Conservation (phyloP, 2,797 vertebrate genomes). For the Clarias laeviceps region DNA sequence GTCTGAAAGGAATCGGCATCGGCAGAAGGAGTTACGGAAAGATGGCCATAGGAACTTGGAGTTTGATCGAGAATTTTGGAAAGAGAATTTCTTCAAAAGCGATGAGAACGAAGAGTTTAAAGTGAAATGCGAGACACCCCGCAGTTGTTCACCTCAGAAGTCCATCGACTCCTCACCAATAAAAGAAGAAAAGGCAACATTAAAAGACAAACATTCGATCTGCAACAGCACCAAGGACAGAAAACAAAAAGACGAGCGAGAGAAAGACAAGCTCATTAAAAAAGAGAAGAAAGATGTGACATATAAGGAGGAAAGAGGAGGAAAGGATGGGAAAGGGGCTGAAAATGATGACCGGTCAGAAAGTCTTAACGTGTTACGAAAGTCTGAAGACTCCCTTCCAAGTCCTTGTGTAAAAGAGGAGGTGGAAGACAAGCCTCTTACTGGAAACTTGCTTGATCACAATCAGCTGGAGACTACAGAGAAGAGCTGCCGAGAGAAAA, state of each 20-base stretch:
- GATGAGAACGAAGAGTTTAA: constrained; percentile 88
- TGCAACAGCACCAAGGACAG: constrained; percentile 79
- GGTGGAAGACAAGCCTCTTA: constrained; percentile 76
- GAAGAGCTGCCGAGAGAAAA: constrained; percentile 84
- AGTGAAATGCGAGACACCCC: constrained; percentile 78
- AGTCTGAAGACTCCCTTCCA: constrained; percentile 70
- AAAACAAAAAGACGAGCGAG: constrained; percentile 84
- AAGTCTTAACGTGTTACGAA: constrained; percentile 66
- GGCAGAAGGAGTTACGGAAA: constrained; percentile 85
- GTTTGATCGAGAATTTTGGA: constrained; percentile 99
- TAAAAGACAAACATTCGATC: constrained; percentile 81
- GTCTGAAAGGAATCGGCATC: constrained; percentile 87
- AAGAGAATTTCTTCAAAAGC: constrained; percentile 99
- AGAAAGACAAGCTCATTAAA: constrained; percentile 84
- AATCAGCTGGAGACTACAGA: constrained; percentile 85
- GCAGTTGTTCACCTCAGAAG: constrained; percentile 78
- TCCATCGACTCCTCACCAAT: constrained; percentile 76
- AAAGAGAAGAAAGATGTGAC: constrained; percentile 83
- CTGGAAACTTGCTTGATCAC: constrained; percentile 80
- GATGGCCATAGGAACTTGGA: constrained; percentile 91
- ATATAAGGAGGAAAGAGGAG: constrained; percentile 82
- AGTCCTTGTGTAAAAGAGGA: constrained; percentile 77
- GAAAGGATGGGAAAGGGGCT: constrained; percentile 77
- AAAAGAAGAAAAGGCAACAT: constrained; percentile 84
- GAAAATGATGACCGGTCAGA: constrained; percentile 74